These are phyloP conservation scores for Cotesia congregata DNA, from an alignment of 2,888 invertebrate genomes.

Conservation along the genomic window DNA sequence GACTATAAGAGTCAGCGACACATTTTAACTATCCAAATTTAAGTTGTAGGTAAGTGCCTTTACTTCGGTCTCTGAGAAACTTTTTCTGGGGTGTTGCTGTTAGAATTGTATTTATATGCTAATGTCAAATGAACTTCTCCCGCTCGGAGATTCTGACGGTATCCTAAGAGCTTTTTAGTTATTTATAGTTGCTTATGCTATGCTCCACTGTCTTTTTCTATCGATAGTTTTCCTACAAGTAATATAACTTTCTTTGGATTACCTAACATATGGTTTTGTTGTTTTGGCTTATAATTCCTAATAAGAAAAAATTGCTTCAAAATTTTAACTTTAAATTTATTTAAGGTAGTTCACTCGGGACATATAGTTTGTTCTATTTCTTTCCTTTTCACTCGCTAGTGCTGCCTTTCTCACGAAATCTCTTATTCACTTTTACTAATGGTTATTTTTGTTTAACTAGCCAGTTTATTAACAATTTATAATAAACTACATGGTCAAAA, in stretches of 20 bases:
- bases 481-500: too few relatives aligned
- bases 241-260: constrained; percentile 5
- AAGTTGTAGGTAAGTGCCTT: constrained; percentile 57
- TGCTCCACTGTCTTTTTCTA: constrained; percentile 10
- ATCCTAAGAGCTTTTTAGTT: constrained; percentile 39
- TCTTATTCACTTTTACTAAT: too few relatives aligned
- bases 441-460: too few relatives aligned
- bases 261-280: too few relatives aligned
- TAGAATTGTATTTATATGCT: constrained; percentile 61
- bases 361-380: too few relatives aligned
- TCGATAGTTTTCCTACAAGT: neutral
- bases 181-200: constrained; percentile 15
- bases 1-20: constrained; percentile 50
- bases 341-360: too few relatives aligned
- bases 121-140: constrained; percentile 49
- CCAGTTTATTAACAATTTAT: too few relatives aligned
- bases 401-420: too few relatives aligned
- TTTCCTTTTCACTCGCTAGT: too few relatives aligned
- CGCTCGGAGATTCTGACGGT: constrained; percentile 32
- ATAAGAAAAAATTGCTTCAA: too few relatives aligned
- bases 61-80: constrained; percentile 49
- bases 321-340: too few relatives aligned
- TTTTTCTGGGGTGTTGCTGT: constrained; percentile 52
- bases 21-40: constrained; percentile 59
- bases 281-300: too few relatives aligned